phyloP scores from a whole-genome alignment of 2,888 invertebrate species.

The Galerucella pusilla region DNA sequence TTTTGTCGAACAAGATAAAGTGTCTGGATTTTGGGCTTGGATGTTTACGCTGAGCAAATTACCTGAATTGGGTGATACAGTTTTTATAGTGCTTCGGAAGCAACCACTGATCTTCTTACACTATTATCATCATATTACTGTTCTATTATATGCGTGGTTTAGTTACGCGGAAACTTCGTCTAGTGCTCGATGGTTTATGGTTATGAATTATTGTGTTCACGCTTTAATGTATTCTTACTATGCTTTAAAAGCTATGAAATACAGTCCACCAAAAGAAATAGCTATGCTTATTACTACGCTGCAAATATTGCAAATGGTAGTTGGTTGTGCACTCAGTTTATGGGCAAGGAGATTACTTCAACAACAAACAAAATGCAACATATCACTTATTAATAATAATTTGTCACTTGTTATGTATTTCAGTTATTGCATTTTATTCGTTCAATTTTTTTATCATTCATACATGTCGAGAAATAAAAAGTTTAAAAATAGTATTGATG shows the following conservation, averaged over 20 bases:
- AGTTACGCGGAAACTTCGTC: constrained; percentile 91
- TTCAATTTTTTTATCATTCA: constrained; percentile 92
- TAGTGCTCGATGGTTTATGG: constrained; percentile 92
- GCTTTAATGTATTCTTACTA: constrained; percentile 93
- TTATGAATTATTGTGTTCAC: constrained; percentile 94
- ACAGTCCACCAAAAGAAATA: constrained; percentile 84
- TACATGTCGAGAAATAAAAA: constrained; percentile 74
- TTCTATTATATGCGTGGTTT: constrained; percentile 93
- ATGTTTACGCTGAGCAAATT: constrained; percentile 97
- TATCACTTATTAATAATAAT: constrained; percentile 86
- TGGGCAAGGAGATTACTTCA: constrained; percentile 86
- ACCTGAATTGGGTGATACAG: constrained; percentile 95
- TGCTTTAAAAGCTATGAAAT: constrained; percentile 86
- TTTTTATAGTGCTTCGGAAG: constrained; percentile 93
- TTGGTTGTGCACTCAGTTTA: constrained; percentile 91
- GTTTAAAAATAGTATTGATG: constrained; percentile 52
- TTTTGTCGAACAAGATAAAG: constrained; percentile 91
- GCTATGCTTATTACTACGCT: constrained; percentile 93
- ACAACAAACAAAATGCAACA: constrained; percentile 80
- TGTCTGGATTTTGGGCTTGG: constrained; percentile 96
- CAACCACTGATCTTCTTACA: constrained; percentile 94
- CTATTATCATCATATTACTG: constrained; percentile 98
- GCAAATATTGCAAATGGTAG: constrained; percentile 93
- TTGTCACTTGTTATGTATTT: constrained; percentile 94
- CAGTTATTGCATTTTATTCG: constrained; percentile 93